Evolutionary conservation across 37 sponge, comb jelly and placozoan species (phyloP).

Genomic region (Agelas oroides): DNA sequence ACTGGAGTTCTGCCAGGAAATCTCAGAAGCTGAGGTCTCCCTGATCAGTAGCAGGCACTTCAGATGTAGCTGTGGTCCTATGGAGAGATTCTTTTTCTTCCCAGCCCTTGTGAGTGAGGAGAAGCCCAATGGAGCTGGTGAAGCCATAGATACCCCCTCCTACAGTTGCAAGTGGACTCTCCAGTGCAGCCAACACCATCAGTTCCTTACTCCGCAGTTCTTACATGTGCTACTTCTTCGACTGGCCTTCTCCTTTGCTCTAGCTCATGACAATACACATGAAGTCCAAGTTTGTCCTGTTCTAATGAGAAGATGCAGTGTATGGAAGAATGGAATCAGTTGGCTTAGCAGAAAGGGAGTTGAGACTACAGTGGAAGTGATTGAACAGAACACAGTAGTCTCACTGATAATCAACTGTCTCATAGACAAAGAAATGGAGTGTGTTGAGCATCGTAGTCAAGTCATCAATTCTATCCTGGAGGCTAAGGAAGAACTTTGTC

Average conservation of each 20-base stretch:
- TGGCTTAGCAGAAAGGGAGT: conserved; percentile 1
- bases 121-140: background rate
- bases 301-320: background rate
- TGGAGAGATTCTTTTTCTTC: background rate
- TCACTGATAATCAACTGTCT: background rate
- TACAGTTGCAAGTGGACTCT: conserved; percentile 12
- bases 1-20: conserved; percentile 19
- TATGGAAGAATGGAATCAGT: background rate
- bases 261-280: background rate
- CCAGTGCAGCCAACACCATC: background rate
- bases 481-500: background rate
- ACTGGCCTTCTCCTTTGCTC: background rate
- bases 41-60: background rate
- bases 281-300: background rate
- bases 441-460: background rate
- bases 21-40: background rate
- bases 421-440: conserved; percentile 5
- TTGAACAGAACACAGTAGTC: background rate
- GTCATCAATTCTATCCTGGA: conserved; percentile 19
- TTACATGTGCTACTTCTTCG: background rate
- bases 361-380: conserved; percentile 1
- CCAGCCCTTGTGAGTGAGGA: background rate
- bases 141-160: background rate
- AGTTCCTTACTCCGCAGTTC: background rate
- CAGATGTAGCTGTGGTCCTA: no score